Evolutionary conservation across 2,113 vertebrate species (phyloP).

Genomic region (Macquaria australasica): DNA sequence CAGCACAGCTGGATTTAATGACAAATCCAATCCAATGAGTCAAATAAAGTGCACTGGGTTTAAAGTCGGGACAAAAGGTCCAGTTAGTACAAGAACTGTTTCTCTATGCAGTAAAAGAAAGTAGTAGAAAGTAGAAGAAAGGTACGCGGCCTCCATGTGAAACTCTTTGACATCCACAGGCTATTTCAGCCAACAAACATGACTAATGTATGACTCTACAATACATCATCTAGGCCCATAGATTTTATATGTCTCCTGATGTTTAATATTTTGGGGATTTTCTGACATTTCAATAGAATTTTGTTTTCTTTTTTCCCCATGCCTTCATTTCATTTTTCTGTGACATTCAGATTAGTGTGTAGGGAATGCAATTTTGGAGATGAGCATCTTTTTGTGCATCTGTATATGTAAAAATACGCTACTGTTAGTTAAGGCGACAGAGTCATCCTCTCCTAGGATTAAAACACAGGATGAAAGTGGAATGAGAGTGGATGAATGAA

Average conservation of each 20-base stretch:
- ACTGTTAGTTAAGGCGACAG: not conserved
- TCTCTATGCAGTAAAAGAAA: not conserved
- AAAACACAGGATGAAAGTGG: not conserved
- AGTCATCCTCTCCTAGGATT: not conserved
- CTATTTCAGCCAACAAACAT: not conserved
- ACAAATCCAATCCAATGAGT: constrained; percentile 4
- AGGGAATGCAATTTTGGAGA: no score
- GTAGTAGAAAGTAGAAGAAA: not conserved
- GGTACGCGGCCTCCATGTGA: not conserved
- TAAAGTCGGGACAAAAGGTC: not conserved
- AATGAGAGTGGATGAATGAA: not conserved
- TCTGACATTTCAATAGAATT: not conserved
- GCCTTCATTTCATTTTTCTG: not conserved
- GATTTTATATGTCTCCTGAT: no score
- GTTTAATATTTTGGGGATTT: not conserved
- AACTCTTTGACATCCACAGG: not conserved
- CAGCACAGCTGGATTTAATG: not conserved
- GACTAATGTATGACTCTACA: not conserved
- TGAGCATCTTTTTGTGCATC: not conserved
- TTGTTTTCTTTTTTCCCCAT: no score
- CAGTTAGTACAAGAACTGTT: not conserved
- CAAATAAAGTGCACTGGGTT: not conserved
- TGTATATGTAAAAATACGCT: not conserved
- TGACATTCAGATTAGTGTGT: not conserved
- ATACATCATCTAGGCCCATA: not conserved